phyloP scores from a whole-genome alignment of 1,140 invertebrate species.

The Meloidogyne floridensis region DNA sequence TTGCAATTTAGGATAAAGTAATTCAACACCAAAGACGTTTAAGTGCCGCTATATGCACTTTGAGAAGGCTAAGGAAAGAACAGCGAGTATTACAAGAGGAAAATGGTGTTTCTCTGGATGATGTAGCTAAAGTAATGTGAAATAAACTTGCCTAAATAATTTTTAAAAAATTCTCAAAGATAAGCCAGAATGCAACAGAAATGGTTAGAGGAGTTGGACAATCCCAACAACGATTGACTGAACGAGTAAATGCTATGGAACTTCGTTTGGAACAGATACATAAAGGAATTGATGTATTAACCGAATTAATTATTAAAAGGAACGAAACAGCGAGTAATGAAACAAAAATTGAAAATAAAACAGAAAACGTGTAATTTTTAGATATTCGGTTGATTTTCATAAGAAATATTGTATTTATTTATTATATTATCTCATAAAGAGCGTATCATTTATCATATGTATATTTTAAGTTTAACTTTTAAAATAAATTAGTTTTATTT shows the following conservation, averaged over 20 bases:
- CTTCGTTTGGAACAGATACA: constrained; percentile 4
- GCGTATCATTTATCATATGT: too few species aligned
- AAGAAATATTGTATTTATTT: too few species aligned
- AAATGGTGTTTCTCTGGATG: constrained; percentile 13
- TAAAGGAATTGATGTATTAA: constrained; percentile 11
- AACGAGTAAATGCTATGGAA: constrained; percentile 17
- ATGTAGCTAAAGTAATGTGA: constrained; percentile 15
- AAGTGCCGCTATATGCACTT: constrained; percentile 13
- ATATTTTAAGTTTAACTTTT: too few species aligned
- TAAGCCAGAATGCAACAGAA: constrained; percentile 6
- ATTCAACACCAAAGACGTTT: constrained; percentile 14
- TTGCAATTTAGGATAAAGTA: background rate
- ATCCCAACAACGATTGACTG: background rate
- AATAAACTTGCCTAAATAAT: background rate
- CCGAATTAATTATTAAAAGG: background rate
- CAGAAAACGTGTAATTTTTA: background rate
- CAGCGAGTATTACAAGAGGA: constrained; percentile 14
- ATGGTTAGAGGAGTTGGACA: background rate
- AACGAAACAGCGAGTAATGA: background rate
- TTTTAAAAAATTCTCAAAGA: background rate
- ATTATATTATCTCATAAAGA: too few species aligned
- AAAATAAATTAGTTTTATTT: too few species aligned
- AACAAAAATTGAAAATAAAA: background rate
- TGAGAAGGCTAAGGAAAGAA: constrained; percentile 15
- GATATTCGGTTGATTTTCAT: background rate